phyloP scores from a whole-genome alignment of 2,888 invertebrate species.

The Lycia hirtaria region DNA sequence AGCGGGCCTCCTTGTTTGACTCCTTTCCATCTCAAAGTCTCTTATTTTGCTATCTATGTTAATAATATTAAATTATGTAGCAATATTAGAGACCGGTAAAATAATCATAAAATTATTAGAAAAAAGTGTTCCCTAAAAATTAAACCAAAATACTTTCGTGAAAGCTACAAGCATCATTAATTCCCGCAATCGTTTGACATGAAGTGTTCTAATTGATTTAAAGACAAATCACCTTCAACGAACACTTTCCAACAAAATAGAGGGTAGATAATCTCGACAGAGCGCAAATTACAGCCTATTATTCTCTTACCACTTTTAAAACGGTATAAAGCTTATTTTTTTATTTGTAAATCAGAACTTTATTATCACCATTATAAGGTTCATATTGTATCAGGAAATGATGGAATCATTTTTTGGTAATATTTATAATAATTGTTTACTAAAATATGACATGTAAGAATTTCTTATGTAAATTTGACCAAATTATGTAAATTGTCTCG shows the following conservation, averaged over 20 bases:
- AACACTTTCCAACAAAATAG: conserved; percentile 34
- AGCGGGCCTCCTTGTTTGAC: no score
- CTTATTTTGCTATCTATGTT: no score
- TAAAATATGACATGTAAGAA: no score
- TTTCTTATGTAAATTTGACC: no score
- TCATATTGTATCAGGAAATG: neutral
- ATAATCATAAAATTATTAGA: no score
- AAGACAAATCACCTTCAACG: conserved; percentile 25
- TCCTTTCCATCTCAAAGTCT: no score
- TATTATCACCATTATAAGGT: neutral
- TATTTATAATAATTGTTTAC: no score
- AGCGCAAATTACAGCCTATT: conserved; percentile 36
- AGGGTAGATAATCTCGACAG: conserved; percentile 33
- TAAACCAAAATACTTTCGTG: neutral
- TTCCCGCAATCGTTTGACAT: conserved; percentile 16
- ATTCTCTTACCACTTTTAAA: conserved; percentile 9
- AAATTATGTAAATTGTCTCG: no score
- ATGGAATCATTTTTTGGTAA: neutral
- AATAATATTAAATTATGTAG: no score
- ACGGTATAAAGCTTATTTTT: neutral
- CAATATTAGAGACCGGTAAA: no score
- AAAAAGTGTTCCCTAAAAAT: neutral
- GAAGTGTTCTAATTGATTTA: conserved; percentile 24
- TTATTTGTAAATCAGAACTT: neutral
- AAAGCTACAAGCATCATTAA: conserved; percentile 4